These are phyloP conservation scores for Schizaphis graminum DNA, from an alignment of 2,888 invertebrate species.

Conservation along the genomic window DNA sequence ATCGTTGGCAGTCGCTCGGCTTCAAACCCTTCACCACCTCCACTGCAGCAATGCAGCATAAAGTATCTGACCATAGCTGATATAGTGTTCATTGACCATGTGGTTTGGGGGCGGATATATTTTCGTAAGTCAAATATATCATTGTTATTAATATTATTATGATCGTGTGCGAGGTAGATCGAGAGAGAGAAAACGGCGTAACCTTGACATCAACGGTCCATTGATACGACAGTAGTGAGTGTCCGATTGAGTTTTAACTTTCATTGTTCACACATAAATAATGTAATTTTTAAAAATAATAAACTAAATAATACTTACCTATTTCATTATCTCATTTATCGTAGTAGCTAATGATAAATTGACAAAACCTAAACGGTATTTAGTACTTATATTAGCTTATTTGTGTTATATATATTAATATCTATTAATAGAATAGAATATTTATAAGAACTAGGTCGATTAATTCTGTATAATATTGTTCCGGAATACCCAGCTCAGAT, in stretches of 20 bases:
- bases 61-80: not conserved
- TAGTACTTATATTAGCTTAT: not conserved
- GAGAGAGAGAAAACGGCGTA: not conserved
- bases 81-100: not conserved
- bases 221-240: not conserved
- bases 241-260: not conserved
- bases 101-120: constrained; percentile 35
- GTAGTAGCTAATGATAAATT: not conserved
- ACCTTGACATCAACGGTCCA: constrained; percentile 8
- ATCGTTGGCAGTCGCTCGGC: constrained; percentile 18
- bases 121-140: constrained; percentile 8
- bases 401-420: not conserved
- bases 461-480: not conserved
- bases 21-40: not conserved
- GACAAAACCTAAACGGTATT: not conserved
- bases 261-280: not conserved
- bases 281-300: not conserved
- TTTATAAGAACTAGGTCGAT: not conserved
- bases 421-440: not conserved
- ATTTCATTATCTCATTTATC: not conserved
- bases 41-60: not conserved
- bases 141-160: not conserved
- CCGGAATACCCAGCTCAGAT: not conserved
- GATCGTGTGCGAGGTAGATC: not conserved
- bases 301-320: not conserved